These are phyloP conservation scores for Falco berigora DNA, from an alignment of 2,797 vertebrate species.

Conservation along the genomic window DNA sequence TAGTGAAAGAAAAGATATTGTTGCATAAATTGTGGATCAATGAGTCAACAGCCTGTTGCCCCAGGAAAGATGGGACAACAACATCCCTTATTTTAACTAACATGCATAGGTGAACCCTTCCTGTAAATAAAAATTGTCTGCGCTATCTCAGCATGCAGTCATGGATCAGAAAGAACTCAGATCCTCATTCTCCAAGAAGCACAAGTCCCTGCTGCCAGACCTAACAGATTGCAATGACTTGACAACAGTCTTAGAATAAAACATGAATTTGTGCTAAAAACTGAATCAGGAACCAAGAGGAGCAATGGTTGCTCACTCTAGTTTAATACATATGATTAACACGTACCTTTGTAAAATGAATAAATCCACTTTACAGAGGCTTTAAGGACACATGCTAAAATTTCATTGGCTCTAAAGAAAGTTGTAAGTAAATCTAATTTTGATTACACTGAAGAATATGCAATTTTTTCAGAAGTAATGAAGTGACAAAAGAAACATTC, in stretches of 20 bases:
- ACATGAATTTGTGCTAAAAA: not conserved
- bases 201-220: not conserved
- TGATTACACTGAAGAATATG: not conserved
- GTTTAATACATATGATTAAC: not conserved
- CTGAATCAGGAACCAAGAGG: not conserved
- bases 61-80: not conserved
- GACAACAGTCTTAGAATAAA: not conserved
- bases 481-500: not conserved
- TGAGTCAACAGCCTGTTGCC: not conserved
- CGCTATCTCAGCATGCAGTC: not conserved
- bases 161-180: not conserved
- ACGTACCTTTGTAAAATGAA: not conserved
- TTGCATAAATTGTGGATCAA: not conserved
- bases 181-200: not conserved
- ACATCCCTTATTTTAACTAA: not conserved
- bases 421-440: not conserved
- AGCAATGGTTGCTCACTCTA: not conserved
- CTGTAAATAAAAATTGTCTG: not conserved
- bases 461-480: not conserved
- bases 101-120: not conserved
- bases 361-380: not conserved
- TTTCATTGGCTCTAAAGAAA: not conserved
- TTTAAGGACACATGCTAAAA: not conserved
- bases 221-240: not conserved
- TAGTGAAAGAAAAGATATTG: not conserved